These are phyloP conservation scores for Drosophila auraria DNA, from an alignment of 1,140 invertebrate species.

Conservation along the genomic window DNA sequence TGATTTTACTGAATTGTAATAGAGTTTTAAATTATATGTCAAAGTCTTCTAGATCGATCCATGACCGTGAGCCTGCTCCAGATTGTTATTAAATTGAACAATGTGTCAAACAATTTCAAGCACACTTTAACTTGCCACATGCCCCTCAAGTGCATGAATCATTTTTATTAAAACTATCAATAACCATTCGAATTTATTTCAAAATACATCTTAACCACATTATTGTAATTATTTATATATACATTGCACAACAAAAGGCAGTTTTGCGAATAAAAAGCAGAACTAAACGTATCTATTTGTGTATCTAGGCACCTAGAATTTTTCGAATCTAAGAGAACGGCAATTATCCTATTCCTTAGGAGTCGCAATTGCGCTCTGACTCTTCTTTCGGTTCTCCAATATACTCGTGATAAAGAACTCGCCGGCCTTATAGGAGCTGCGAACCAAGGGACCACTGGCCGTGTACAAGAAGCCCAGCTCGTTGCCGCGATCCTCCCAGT, in stretches of 20 bases:
- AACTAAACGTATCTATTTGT: constrained; percentile 1
- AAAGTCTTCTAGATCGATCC: too few species aligned
- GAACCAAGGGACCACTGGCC: constrained; percentile 98
- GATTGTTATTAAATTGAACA: too few species aligned
- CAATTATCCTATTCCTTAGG: constrained; percentile 7
- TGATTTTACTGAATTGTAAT: too few species aligned
- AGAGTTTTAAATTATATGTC: too few species aligned
- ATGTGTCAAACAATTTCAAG: too few species aligned
- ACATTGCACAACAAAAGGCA: constrained; percentile 27
- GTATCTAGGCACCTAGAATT: not conserved
- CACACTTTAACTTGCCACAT: too few species aligned
- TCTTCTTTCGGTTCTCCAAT: constrained; percentile 86
- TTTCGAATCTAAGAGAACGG: not conserved
- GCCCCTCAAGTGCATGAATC: not conserved
- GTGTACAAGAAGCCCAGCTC: constrained; percentile 98
- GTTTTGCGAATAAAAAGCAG: constrained; percentile 3
- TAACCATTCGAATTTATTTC: constrained; percentile 42
- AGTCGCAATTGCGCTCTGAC: not conserved
- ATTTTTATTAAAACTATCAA: not conserved
- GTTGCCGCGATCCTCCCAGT: constrained; percentile 95
- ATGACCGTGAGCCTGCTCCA: too few species aligned
- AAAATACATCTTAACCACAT: constrained; percentile 9
- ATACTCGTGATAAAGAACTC: constrained; percentile 95
- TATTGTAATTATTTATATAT: constrained; percentile 16
- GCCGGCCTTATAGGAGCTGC: constrained; percentile 99